These are phyloP conservation scores for Globodera rostochiensis DNA, from an alignment of 1,140 invertebrate species.

Conservation along the genomic window DNA sequence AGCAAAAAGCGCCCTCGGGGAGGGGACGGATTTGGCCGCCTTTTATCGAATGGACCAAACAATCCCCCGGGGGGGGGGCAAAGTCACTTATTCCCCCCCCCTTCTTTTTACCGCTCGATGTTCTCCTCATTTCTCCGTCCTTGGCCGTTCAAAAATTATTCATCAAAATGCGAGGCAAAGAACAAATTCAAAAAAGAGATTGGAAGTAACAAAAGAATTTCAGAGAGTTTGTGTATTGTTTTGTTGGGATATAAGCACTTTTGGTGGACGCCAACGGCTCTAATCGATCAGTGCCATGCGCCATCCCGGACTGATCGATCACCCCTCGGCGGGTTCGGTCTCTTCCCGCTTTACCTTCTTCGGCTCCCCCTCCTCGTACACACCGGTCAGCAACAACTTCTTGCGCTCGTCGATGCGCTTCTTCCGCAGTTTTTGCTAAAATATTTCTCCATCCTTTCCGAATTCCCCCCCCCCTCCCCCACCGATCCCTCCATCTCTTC, in stretches of 20 bases:
- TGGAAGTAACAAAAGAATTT: background rate
- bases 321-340: background rate
- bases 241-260: too few species aligned
- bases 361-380: background rate
- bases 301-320: background rate
- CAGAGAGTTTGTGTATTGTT: too few species aligned
- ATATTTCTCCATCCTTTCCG: background rate
- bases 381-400: background rate
- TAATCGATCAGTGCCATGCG: too few species aligned
- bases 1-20: too few species aligned
- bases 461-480: background rate
- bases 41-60: background rate
- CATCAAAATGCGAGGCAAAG: background rate
- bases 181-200: background rate
- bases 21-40: background rate
- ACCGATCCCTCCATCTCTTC: background rate
- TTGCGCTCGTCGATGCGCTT: background rate
- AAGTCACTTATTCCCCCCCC: background rate
- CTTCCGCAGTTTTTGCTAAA: background rate
- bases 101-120: background rate
- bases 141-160: background rate
- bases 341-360: conserved; percentile 1
- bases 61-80: background rate
- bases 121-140: background rate
- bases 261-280: too few species aligned